Evolutionary conservation across 2,888 invertebrate species (phyloP), one percentile per base, ranked within the genome.

Genomic region (Diachrysia chrysitis): DNA sequence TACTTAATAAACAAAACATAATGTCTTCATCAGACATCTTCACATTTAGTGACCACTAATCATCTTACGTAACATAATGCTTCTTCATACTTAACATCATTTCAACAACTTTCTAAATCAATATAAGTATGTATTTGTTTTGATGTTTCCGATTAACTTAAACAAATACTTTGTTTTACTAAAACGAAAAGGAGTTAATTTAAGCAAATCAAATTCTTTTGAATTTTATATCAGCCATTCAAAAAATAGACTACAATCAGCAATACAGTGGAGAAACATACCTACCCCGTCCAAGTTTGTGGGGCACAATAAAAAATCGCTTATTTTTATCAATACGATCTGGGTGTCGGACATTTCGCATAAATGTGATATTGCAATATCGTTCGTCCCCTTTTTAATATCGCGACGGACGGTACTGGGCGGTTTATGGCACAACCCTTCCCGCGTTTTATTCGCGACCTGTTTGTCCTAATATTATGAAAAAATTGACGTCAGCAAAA

Each of bases 331-430:
- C 95, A 95, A 95, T 94, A 93, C 93, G 93, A 95, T 95, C 95
- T 94, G 93, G 90, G 91, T 93, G 95, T 94, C 87, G 94, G 94
- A 94, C 95, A 95, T 94, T 95, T 94, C 94, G 92, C 93, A 95
- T 95, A 95, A 95, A 95, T 94, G 95, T 95, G 95, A 95, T 94
- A 95, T 95, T 94, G 95, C 95, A 95, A 95, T 95, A 94, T 93
- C 95, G 93, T 92, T 92, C 91, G 94, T 93, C 95, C 95, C 95
- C 92, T 95, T 95, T 95, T 95, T 95, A 95, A 95, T 95, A 95
- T 95, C 92, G 91, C 94, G 92, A 90, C 93, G 94, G 95, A 92
- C 93, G 92, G 90, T 89, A 89, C 90, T 88, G 93, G 92, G 87
- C 94, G 94, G 93, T 95, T 95, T 95, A 95, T 94, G 92, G 91